phyloP scores from a whole-genome alignment of 2,888 invertebrate species.

The Rapana venosa region DNA sequence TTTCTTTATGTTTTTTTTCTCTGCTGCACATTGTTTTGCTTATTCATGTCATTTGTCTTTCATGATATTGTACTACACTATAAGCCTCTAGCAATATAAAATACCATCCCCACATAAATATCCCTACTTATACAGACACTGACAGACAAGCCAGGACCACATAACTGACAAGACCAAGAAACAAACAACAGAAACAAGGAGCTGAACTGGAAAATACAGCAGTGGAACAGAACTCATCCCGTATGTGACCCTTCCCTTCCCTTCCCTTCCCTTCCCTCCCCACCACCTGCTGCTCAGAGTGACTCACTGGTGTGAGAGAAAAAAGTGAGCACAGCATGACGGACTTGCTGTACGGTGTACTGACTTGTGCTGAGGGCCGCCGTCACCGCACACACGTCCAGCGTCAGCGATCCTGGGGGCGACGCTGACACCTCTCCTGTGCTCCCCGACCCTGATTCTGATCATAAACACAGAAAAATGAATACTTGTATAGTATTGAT shows the following conservation, averaged over 20 bases:
- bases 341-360: conserved; percentile 51
- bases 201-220: no score
- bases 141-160: no score
- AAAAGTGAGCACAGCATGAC: conserved; percentile 52
- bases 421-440: not conserved
- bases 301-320: conserved; percentile 34
- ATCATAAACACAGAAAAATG: not conserved
- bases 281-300: not conserved
- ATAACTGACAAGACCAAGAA: no score
- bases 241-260: no score
- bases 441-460: not conserved
- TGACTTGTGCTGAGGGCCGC: conserved; percentile 53
- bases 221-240: no score
- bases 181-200: no score
- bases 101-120: no score
- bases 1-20: not conserved
- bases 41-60: not conserved
- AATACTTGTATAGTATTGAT: not conserved
- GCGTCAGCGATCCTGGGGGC: conserved; percentile 41
- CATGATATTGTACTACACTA: not conserved
- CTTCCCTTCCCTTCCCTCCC: no score
- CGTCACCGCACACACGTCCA: conserved; percentile 50
- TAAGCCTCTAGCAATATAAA: no score
- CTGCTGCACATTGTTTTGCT: not conserved
- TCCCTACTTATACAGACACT: no score